Conservation (phyloP, 2,113 vertebrate species). For the Octodon degus region DNA sequence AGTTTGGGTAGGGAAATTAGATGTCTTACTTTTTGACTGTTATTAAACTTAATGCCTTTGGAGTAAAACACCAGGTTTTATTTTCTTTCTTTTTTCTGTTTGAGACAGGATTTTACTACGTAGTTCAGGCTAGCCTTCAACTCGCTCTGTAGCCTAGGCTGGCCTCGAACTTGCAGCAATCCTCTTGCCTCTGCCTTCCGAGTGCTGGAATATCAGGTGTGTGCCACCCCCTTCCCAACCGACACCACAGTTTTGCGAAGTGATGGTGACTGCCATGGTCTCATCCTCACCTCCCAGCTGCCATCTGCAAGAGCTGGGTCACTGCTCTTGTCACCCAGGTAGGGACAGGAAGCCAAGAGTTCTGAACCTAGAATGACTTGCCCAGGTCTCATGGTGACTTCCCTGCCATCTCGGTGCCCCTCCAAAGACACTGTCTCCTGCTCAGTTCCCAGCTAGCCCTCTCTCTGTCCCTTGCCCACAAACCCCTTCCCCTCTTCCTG, state of each 20-base stretch:
- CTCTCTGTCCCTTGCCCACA: background rate
- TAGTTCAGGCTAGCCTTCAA: background rate
- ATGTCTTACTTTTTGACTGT: background rate
- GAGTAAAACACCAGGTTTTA: background rate
- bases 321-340: rapidly evolving
- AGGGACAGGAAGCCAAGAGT: background rate
- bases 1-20: background rate
- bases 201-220: background rate
- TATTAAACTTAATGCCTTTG: too few species aligned
- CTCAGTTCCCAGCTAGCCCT: background rate
- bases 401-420: background rate
- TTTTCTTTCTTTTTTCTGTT: background rate
- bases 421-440: background rate
- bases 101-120: background rate
- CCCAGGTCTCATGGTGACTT: background rate
- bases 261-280: rapidly evolving
- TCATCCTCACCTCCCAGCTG: background rate
- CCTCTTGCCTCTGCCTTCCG: background rate
- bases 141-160: too few species aligned
- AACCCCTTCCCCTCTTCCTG: background rate
- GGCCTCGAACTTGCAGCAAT: background rate
- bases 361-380: too few species aligned
- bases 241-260: background rate
- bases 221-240: background rate
- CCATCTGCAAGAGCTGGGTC: background rate